A percentile compares a stretch with the other conserved stretches of the same genome.
phyloP scores from a whole-genome alignment of 2,888 invertebrate species.

The Emmelina monodactyla region DNA sequence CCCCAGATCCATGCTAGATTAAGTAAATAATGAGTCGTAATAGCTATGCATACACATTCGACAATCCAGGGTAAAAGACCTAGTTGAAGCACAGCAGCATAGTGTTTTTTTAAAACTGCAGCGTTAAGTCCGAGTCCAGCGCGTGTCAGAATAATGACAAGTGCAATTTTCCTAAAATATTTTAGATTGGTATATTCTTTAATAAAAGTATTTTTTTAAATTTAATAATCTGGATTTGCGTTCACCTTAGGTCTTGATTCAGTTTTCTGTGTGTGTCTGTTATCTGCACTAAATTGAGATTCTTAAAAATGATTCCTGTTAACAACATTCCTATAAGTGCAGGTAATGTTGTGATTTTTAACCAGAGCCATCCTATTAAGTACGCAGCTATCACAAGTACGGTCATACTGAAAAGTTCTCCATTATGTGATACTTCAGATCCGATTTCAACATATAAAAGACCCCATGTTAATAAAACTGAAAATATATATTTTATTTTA shows the following conservation, averaged over 20 bases:
- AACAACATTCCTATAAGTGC: conserved; percentile 80
- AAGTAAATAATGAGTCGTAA: conserved; percentile 72
- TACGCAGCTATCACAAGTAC: conserved; percentile 73
- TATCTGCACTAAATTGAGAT: conserved; percentile 68
- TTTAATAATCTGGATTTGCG: too few relatives aligned
- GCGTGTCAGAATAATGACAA: conserved; percentile 82
- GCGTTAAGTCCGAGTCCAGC: conserved; percentile 88
- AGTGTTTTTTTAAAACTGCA: conserved; percentile 73
- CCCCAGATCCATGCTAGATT: conserved; percentile 82
- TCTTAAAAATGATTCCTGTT: conserved; percentile 74
- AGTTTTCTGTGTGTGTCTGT: conserved; percentile 69
- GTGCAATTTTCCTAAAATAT: conserved; percentile 81
- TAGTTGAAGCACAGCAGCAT: conserved; percentile 75
- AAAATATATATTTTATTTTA: conserved; percentile 13
- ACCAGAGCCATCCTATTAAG: conserved; percentile 73
- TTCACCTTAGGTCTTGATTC: conserved; percentile 69
- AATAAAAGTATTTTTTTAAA: too few relatives aligned
- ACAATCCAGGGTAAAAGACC: conserved; percentile 80
- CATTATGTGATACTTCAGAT: conserved; percentile 68
- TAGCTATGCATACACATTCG: conserved; percentile 71
- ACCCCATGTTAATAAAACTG: conserved; percentile 73
- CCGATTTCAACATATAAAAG: conserved; percentile 72
- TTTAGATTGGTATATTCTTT: too few relatives aligned
- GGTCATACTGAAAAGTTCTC: conserved; percentile 72
- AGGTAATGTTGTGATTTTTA: conserved; percentile 74